These are phyloP conservation scores for Halcyon smyrnensis DNA, from an alignment of 2,797 vertebrate genomes.

Conservation along the genomic window DNA sequence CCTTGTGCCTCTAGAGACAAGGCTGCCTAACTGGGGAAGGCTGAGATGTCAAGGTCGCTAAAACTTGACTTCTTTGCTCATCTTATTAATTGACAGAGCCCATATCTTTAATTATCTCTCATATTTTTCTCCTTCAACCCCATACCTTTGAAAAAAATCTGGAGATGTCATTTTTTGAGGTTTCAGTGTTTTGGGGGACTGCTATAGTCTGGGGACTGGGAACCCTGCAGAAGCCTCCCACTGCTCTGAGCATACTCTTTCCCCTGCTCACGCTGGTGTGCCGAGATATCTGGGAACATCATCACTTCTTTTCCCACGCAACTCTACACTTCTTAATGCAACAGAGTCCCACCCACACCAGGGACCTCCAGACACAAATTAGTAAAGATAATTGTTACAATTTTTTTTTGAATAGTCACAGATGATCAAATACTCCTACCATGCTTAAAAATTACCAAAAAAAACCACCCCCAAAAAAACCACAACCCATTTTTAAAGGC, in stretches of 20 bases:
- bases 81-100: neutral
- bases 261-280: neutral
- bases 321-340: neutral
- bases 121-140: neutral
- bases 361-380: neutral
- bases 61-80: neutral
- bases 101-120: rapidly evolving
- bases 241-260: neutral
- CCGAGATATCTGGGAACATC: neutral
- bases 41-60: neutral
- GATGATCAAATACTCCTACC: neutral
- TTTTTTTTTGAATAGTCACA: neutral
- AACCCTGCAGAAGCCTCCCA: neutral
- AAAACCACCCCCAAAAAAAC: too few species aligned
- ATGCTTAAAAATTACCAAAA: neutral
- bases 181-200: neutral
- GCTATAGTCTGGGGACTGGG: neutral
- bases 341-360: rapidly evolving
- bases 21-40: neutral
- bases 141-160: neutral
- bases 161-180: neutral
- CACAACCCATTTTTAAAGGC: neutral
- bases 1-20: neutral
- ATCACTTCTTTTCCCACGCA: neutral
- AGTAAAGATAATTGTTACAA: neutral